phyloP scores from a whole-genome alignment of 2,888 invertebrate species.

The Teinopalpus imperialis region DNA sequence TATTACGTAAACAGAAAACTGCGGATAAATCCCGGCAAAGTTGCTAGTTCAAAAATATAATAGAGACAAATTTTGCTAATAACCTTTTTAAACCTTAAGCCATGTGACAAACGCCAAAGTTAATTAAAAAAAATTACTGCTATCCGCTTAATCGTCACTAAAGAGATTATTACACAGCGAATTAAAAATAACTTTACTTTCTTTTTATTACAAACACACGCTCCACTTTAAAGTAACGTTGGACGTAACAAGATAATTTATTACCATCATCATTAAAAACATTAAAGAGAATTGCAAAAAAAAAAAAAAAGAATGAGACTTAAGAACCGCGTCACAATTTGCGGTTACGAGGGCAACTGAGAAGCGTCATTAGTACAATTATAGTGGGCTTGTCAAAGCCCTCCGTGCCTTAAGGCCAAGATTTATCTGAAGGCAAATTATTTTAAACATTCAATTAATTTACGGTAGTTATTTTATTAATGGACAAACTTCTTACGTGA shows the following conservation, averaged over 20 bases:
- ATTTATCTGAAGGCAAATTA: not conserved
- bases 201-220: constrained; percentile 4
- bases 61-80: too few relatives aligned
- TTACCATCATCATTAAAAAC: constrained; percentile 20
- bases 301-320: constrained; percentile 10
- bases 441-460: not conserved
- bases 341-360: constrained; percentile 21
- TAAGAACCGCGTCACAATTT: constrained; percentile 21
- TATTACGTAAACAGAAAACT: too few relatives aligned
- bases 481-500: not conserved
- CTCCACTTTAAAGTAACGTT: not conserved
- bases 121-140: too few relatives aligned
- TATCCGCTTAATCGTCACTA: constrained; percentile 1
- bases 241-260: constrained; percentile 18
- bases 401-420: constrained; percentile 21
- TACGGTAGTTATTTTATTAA: constrained; percentile 5
- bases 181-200: not conserved
- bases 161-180: not conserved
- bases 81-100: too few relatives aligned
- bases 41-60: too few relatives aligned
- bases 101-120: too few relatives aligned
- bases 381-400: constrained; percentile 25
- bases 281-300: constrained; percentile 20
- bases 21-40: too few relatives aligned
- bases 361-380: constrained; percentile 24